Conservation (phyloP, 2,113 vertebrate genomes). For the Ammodytes marinus region DNA sequence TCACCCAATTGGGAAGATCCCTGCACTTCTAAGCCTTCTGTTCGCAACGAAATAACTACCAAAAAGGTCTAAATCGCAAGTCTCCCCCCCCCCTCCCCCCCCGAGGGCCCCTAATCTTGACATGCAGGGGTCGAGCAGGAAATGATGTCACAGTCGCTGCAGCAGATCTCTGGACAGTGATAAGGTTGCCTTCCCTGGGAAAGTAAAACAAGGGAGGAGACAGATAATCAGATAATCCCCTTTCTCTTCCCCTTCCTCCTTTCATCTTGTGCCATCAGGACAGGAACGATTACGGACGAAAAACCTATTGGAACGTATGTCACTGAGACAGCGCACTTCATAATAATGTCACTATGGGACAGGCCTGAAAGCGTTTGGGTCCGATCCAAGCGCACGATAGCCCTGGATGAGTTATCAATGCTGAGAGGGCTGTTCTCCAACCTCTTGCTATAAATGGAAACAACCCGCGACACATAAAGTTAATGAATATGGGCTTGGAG, state of each 20-base stretch:
- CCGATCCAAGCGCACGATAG: neutral
- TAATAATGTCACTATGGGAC: conserved; percentile 31
- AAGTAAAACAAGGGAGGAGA: conserved; percentile 50
- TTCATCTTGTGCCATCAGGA: conserved; percentile 59
- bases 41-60: conserved; percentile 51
- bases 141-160: conserved; percentile 75
- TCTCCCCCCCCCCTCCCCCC: too few relatives aligned
- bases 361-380: conserved; percentile 7
- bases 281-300: conserved; percentile 25
- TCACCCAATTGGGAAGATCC: conserved; percentile 2
- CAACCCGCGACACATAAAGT: conserved; percentile 40
- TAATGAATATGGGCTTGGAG: conserved; percentile 33
- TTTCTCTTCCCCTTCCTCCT: conserved; percentile 53
- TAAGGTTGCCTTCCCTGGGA: conserved; percentile 68
- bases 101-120: conserved; percentile 32
- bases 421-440: conserved; percentile 16
- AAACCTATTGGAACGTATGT: conserved; percentile 33
- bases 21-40: conserved; percentile 25
- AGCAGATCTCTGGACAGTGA: conserved; percentile 78
- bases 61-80: conserved; percentile 47
- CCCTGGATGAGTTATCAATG: neutral
- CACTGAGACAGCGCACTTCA: conserved; percentile 43
- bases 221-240: conserved; percentile 38
- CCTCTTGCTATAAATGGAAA: conserved; percentile 53
- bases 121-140: conserved; percentile 60